Base-by-base conservation (phyloP, 2,113 vertebrate genomes). In the Grammomys surdaster region DNA sequence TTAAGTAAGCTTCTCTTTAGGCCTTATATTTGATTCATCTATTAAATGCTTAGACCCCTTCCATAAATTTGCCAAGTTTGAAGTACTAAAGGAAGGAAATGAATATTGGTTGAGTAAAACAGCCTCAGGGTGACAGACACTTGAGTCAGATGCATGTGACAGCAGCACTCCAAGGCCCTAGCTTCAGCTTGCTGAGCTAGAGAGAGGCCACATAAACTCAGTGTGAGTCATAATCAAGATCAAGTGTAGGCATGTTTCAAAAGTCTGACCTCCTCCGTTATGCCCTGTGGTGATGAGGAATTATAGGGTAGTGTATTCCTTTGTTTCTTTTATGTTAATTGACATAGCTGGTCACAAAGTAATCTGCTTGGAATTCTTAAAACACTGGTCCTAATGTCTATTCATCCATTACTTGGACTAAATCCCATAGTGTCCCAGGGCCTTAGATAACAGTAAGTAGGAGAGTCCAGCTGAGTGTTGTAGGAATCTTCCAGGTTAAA, bases 41-140 rank as follows among this genome's bases (percentile, higher is more conserved):
- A 43, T 87, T 89, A 91, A 94, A 91, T 88, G 60, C 24, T 90
- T 76, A 63, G 2, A 85, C 36, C 22, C 12, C 31, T 78, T 96
- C 31, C 88, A 92, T 19, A 75, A 88, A 91, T 72, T 90, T 94
- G 31, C 65, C 77, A 73, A 56, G 31, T 95, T 94, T 91, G 73
- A 92, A 89, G 46, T 78, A 43, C 90, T 63, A 89, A 91, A 28
- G 33, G 58, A 90, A 31, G n/a, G 73, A 93, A 65, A 87, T 89
- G 84, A 81, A 63, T 81, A 81, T 22, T 89, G 40, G 26, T 48
- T 63, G 43, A 77, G 7, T 96, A 65, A 95, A 65, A 92, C 84
- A 93, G 24, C 89, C 78, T 82, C 67, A 76, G 0, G 91, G 33
- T 85, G 36, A n/a, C 58, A 56, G 36, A 56, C n/a, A 56, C 1